Conservation (phyloP, 1,140 invertebrate genomes). For the Rhizoglyphus robini region DNA sequence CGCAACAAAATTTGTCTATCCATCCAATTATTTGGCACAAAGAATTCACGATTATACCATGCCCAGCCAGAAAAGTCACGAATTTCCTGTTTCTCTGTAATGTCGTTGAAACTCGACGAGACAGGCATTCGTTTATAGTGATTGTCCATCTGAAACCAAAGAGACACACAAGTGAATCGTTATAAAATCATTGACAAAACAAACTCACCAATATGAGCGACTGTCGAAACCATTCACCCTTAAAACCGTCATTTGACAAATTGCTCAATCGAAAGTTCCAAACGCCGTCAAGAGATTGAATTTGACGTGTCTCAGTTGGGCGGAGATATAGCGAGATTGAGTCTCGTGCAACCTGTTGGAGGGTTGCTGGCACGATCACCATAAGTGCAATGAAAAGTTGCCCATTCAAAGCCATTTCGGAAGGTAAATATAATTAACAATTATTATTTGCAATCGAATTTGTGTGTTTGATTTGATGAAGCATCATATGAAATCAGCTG, state of each 20-base stretch:
- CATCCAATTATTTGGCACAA: slow-evolving; percentile 45
- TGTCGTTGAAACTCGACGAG: too few species aligned
- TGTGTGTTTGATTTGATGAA: too few species aligned
- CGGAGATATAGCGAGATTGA: slow-evolving; percentile 40
- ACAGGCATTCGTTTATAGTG: slow-evolving; percentile 64
- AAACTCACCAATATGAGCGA: slow-evolving; percentile 45
- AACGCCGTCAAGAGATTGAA: slow-evolving; percentile 60
- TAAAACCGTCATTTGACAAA: slow-evolving; percentile 47
- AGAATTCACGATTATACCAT: slow-evolving; percentile 73
- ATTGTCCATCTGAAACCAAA: not conserved
- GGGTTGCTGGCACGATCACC: too few species aligned
- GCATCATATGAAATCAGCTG: too few species aligned
- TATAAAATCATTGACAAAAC: too few species aligned
- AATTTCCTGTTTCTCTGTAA: too few species aligned
- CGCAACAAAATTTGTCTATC: slow-evolving; percentile 58
- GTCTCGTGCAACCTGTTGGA: too few species aligned
- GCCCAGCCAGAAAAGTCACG: slow-evolving; percentile 85
- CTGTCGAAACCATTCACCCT: slow-evolving; percentile 56
- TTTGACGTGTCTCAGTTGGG: slow-evolving; percentile 64
- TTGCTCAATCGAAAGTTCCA: slow-evolving; percentile 65
- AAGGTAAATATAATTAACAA: too few species aligned
- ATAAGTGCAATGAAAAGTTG: too few species aligned
- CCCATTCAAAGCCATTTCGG: too few species aligned
- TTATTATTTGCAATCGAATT: too few species aligned
- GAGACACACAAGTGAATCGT: too few species aligned